Percentiles rank a stretch among this genome's conserved stretches.
Evolutionary conservation across 2,797 vertebrate species (phyloP).

Genomic region (Danio tinwini): DNA sequence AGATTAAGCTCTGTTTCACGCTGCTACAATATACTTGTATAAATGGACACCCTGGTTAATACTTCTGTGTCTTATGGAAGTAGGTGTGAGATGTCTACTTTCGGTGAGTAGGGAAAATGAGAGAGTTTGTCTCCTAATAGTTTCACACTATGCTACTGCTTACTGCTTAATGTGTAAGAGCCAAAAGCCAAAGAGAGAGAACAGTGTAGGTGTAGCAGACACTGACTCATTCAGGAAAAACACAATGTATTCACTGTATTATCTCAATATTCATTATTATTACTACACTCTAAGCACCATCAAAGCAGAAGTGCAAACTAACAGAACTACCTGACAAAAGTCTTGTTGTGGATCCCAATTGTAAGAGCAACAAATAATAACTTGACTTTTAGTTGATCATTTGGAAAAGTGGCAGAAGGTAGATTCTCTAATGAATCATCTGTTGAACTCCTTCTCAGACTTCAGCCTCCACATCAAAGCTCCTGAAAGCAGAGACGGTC

Average conservation of each 20-base stretch:
- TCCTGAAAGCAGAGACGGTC: too few relatives aligned
- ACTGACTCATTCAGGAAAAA: not conserved
- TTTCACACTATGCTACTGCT: not conserved
- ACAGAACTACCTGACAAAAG: not conserved
- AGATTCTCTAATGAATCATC: too few relatives aligned
- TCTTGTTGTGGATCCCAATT: too few relatives aligned
- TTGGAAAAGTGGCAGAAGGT: not conserved
- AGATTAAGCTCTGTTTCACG: not conserved
- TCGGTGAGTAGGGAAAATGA: constrained; percentile 2
- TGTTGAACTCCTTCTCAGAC: too few relatives aligned
- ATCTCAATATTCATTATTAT: not conserved
- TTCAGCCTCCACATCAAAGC: too few relatives aligned
- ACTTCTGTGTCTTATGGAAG: not conserved
- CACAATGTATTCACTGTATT: not conserved
- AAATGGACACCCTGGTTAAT: not conserved
- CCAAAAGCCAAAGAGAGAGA: not conserved
- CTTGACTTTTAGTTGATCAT: not conserved
- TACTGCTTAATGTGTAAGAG: not conserved
- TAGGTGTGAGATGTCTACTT: constrained; percentile 17
- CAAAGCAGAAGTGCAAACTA: not conserved
- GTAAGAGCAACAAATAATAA: too few relatives aligned
- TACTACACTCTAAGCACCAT: not conserved
- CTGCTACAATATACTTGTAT: not conserved
- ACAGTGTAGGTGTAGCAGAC: not conserved
- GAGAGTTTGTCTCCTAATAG: not conserved